Conservation (phyloP, 2,113 vertebrate genomes). For the Petrocephalus microphthalmus region DNA sequence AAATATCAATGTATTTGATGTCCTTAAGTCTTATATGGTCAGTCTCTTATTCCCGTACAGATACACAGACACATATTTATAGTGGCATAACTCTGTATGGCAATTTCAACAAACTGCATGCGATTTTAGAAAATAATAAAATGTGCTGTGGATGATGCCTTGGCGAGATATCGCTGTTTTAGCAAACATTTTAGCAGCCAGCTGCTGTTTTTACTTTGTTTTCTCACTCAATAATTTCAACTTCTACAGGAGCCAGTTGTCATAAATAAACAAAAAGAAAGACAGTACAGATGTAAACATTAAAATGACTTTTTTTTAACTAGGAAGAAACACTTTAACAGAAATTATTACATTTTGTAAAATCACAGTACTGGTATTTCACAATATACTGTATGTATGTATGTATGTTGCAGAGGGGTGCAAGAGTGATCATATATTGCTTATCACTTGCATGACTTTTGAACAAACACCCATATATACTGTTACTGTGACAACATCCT, state of each 20-base stretch:
- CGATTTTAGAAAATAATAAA: background rate
- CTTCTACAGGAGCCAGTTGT: background rate
- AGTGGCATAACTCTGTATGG: background rate
- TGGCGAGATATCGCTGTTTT: background rate
- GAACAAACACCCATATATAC: background rate
- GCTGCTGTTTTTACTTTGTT: background rate
- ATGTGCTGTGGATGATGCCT: background rate
- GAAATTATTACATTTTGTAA: background rate
- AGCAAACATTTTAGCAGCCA: background rate
- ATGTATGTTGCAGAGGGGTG: background rate
- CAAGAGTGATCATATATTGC: background rate
- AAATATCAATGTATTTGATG: background rate
- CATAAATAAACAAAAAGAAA: background rate
- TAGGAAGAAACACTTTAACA: background rate
- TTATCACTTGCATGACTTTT: background rate
- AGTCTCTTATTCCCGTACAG: background rate
- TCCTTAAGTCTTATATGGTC: background rate
- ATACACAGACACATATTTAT: background rate
- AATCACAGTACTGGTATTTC: background rate
- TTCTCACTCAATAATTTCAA: background rate
- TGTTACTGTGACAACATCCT: background rate
- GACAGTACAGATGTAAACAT: background rate
- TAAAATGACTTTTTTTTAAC: background rate
- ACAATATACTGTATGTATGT: too few species aligned
- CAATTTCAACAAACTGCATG: background rate